Evolutionary conservation across 2,113 vertebrate genomes (phyloP).

Genomic region (Sinocyclocheilus grahami): DNA sequence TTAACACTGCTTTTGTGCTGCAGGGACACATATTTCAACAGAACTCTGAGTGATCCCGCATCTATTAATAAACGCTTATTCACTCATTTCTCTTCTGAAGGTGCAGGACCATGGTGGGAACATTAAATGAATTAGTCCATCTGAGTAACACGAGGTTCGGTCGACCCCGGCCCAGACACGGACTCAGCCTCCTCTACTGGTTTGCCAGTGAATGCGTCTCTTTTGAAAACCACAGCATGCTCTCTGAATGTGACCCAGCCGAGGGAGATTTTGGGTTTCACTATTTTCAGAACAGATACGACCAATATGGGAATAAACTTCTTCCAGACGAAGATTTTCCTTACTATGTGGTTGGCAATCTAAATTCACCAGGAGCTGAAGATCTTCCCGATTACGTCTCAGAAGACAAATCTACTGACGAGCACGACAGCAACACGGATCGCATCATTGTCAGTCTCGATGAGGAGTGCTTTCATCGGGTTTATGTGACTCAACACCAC

Average conservation of each 20-base stretch:
- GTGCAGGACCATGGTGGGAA: neutral
- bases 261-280: conserved; percentile 10
- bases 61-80: neutral
- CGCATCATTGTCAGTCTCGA: conserved; percentile 35
- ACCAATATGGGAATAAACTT: neutral
- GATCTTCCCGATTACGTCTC: neutral
- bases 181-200: conserved; percentile 48
- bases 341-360: conserved; percentile 50
- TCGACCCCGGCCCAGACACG: conserved; percentile 2
- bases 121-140: neutral
- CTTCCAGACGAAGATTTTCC: neutral
- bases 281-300: neutral
- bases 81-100: neutral
- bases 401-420: neutral
- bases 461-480: neutral
- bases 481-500: conserved; percentile 40
- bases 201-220: conserved; percentile 5
- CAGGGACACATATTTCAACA: too few relatives aligned
- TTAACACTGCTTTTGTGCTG: too few relatives aligned
- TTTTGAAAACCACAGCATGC: neutral
- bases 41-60: neutral
- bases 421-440: conserved; percentile 35
- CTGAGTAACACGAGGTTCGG: neutral
- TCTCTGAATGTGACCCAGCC: neutral
- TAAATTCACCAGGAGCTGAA: neutral